Conservation (phyloP, 2,797 vertebrate species). For the Arrhamphus sclerolepis region DNA sequence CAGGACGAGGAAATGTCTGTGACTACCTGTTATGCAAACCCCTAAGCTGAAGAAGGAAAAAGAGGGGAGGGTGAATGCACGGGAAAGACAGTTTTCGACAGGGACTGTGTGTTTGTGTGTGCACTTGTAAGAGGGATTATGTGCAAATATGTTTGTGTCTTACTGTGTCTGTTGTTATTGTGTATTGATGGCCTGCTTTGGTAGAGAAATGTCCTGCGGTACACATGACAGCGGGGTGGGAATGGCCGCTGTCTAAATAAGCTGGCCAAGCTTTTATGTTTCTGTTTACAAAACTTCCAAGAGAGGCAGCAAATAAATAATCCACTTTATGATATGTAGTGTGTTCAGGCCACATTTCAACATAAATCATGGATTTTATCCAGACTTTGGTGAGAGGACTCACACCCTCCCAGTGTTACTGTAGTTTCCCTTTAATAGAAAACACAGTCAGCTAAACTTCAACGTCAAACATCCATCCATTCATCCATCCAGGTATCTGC, state of each 20-base stretch:
- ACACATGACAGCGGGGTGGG: conserved; percentile 68
- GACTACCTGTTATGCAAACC: conserved; percentile 99
- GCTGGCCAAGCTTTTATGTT: conserved; percentile 64
- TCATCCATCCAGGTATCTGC: background rate
- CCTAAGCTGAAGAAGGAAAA: conserved; percentile 73
- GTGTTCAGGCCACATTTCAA: conserved; percentile 35
- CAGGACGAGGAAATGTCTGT: conserved; percentile 99
- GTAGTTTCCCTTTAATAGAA: conserved; percentile 33
- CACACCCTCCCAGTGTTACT: conserved; percentile 44
- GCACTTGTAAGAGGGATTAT: conserved; percentile 46
- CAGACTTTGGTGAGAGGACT: conserved; percentile 31
- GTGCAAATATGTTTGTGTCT: conserved; percentile 37
- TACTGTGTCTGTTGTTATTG: conserved; percentile 45
- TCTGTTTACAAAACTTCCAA: conserved; percentile 68
- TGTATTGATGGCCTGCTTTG: conserved; percentile 55
- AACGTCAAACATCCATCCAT: conserved; percentile 14
- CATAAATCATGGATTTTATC: conserved; percentile 57
- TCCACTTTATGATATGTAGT: conserved; percentile 28
- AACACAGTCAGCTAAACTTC: conserved; percentile 22
- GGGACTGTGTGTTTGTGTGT: conserved; percentile 69
- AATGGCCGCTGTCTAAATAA: conserved; percentile 67
- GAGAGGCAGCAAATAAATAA: conserved; percentile 57
- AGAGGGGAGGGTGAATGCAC: conserved; percentile 67
- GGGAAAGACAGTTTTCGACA: conserved; percentile 71
- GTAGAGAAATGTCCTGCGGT: conserved; percentile 51